A percentile compares a stretch with the other conserved stretches of the same genome.
phyloP scores from a whole-genome alignment of 2,113 vertebrate genomes.

The Patagioenas fasciata region DNA sequence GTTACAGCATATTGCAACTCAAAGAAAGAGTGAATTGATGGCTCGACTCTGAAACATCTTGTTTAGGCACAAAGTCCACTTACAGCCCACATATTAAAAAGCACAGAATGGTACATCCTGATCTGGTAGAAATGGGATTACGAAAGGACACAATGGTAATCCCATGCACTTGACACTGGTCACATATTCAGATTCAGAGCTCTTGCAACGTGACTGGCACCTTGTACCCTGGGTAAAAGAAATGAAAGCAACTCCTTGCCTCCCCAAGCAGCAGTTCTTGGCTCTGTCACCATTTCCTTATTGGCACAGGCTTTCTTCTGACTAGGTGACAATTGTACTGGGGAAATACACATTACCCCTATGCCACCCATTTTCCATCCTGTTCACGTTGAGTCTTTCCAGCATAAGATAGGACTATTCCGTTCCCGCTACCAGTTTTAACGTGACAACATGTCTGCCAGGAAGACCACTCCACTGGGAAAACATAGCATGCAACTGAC shows the following conservation, averaged over 20 bases:
- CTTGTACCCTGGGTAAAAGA: fast-evolving
- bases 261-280: neutral
- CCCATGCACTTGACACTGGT: neutral
- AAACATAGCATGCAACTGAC: neutral
- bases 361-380: neutral
- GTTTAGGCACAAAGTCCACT: neutral
- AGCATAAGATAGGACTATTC: neutral
- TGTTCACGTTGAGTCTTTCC: neutral
- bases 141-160: neutral
- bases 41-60: neutral
- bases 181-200: neutral
- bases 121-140: neutral
- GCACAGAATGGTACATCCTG: neutral
- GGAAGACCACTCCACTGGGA: neutral
- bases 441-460: neutral
- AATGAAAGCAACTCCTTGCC: neutral
- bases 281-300: neutral
- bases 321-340: neutral
- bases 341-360: neutral
- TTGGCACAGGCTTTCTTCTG: neutral
- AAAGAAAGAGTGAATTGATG: neutral
- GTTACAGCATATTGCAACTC: neutral
- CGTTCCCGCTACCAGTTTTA: neutral
- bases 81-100: neutral
- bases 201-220: neutral